These are phyloP conservation scores for Glaucomys volans DNA, from an alignment of 2,113 vertebrate species.

Conservation along the genomic window DNA sequence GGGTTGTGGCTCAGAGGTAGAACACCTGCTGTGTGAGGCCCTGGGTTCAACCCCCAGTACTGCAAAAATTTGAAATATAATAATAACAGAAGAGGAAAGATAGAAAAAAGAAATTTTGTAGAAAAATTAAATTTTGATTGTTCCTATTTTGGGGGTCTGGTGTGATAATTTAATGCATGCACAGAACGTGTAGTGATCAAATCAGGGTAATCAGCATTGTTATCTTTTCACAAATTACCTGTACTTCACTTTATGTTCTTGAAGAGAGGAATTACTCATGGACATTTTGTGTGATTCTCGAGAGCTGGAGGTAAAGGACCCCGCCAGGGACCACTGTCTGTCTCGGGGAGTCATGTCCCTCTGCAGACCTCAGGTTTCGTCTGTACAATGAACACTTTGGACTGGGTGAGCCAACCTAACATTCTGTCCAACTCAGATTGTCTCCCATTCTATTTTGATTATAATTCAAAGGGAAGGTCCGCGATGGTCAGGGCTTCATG, in stretches of 20 bases:
- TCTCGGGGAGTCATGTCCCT: neutral
- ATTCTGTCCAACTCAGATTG: neutral
- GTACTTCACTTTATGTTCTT: neutral
- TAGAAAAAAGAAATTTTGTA: neutral
- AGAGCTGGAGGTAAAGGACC: neutral
- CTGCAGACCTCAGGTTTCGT: neutral
- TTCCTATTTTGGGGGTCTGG: neutral
- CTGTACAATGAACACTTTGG: too few relatives aligned
- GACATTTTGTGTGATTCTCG: neutral
- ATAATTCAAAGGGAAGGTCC: neutral
- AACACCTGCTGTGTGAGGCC: neutral
- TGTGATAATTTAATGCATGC: neutral
- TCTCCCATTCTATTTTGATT: neutral
- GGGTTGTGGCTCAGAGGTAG: neutral
- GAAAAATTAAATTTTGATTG: neutral
- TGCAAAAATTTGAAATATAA: neutral
- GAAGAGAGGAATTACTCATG: neutral
- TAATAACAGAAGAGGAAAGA: neutral
- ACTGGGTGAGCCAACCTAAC: neutral
- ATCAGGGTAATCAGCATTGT: neutral
- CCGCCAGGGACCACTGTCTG: too few relatives aligned
- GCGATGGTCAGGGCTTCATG: neutral
- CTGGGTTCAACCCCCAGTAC: neutral
- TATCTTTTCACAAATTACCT: neutral
- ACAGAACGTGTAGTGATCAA: neutral